Conservation (phyloP, 2,113 vertebrate species). For the Elgaria multicarinata region DNA sequence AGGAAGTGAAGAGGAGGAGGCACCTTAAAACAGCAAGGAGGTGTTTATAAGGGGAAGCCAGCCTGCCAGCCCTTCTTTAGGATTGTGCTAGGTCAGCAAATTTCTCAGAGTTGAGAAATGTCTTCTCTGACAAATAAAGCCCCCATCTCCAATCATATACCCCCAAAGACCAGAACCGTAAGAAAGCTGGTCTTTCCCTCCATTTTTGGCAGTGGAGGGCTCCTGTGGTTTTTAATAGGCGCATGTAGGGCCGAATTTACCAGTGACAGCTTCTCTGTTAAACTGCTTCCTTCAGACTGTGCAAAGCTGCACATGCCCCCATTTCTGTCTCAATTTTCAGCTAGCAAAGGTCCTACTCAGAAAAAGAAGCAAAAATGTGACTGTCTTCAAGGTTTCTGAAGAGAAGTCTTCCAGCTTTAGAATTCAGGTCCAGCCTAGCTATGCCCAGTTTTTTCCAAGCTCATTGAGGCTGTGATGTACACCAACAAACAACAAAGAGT, state of each 20-base stretch:
- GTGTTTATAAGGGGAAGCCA: neutral
- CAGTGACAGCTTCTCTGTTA: neutral
- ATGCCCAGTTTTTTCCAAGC: neutral
- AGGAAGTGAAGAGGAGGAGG: conserved; percentile 30
- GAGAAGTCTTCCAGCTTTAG: neutral
- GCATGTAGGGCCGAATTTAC: neutral
- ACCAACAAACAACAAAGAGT: neutral
- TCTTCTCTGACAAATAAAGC: neutral
- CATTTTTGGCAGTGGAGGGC: neutral
- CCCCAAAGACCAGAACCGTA: neutral
- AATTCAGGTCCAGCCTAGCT: neutral
- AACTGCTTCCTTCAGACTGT: neutral
- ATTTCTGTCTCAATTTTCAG: neutral
- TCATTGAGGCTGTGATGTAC: neutral
- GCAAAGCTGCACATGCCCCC: neutral
- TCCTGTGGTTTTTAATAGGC: neutral
- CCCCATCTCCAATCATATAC: neutral
- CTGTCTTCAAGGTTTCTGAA: neutral
- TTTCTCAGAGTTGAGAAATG: neutral
- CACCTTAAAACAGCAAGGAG: neutral
- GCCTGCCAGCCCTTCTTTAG: neutral
- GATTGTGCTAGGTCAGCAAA: neutral
- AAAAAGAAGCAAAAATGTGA: neutral
- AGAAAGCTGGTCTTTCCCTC: neutral
- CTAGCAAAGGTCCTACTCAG: neutral